These are phyloP conservation scores for Plotosus lineatus DNA, from an alignment of 2,113 vertebrate species.

Conservation along the genomic window DNA sequence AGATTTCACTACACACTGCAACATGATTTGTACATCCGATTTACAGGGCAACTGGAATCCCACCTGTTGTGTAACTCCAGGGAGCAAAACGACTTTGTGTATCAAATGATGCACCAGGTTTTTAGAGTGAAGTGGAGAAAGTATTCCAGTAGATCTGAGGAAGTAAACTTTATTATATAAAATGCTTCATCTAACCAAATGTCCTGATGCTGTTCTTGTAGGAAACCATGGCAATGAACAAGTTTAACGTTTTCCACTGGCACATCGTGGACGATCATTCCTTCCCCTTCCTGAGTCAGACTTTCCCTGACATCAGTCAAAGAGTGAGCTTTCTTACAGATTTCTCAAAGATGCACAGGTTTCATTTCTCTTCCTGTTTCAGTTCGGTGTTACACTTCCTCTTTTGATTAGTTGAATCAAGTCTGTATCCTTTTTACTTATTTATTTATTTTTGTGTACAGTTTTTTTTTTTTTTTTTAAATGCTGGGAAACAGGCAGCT, in stretches of 20 bases:
- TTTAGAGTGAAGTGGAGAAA: not conserved
- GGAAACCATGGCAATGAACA: conserved; percentile 98
- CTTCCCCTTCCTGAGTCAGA: conserved; percentile 87
- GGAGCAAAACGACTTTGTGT: too few species aligned
- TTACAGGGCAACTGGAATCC: not conserved
- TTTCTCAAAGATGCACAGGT: not conserved
- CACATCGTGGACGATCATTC: conserved; percentile 93
- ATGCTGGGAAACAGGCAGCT: not conserved
- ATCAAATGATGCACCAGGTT: not conserved
- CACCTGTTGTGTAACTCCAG: not conserved
- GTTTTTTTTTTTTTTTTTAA: too few species aligned
- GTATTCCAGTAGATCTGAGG: too few species aligned
- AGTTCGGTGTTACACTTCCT: not conserved
- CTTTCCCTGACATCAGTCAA: conserved; percentile 86
- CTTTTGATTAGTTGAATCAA: not conserved
- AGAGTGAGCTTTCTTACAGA: conserved; percentile 72
- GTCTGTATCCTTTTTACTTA: not conserved
- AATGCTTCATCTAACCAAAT: not conserved
- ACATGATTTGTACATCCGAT: not conserved
- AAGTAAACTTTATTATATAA: too few species aligned
- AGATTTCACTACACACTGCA: not conserved
- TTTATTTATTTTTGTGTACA: too few species aligned
- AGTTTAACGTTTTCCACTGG: conserved; percentile 97
- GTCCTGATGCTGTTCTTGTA: conserved; percentile 52
- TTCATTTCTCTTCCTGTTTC: not conserved